Evolutionary conservation across 2,113 vertebrate species (phyloP).

Genomic region (Cryptoleucopteryx plumbea): DNA sequence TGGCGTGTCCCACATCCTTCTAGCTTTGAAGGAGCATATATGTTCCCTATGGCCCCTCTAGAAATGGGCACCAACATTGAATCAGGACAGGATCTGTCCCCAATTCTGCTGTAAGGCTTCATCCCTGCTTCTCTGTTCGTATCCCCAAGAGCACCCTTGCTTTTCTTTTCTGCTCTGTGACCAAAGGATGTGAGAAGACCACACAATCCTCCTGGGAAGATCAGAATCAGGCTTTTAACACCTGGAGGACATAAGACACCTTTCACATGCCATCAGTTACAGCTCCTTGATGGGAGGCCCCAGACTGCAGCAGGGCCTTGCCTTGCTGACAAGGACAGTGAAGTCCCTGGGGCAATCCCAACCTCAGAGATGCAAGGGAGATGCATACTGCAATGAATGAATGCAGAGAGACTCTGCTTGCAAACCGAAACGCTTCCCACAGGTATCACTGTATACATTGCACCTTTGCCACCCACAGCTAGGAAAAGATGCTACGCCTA

Average conservation of each 20-base stretch:
- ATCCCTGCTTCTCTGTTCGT: neutral
- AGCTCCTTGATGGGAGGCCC: neutral
- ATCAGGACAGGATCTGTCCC: neutral
- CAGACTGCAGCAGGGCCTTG: neutral
- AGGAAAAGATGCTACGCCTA: neutral
- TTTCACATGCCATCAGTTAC: neutral
- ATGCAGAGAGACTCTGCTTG: neutral
- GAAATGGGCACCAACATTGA: neutral
- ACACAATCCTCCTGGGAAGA: neutral
- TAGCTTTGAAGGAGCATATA: fast-evolving
- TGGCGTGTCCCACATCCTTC: neutral
- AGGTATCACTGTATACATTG: neutral
- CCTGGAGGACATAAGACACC: neutral
- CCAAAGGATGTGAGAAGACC: neutral
- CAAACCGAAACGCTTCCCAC: neutral
- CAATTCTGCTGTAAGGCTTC: neutral
- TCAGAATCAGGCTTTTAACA: neutral
- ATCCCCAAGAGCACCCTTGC: neutral
- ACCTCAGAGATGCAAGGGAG: fast-evolving
- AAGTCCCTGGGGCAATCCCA: neutral
- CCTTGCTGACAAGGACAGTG: fast-evolving
- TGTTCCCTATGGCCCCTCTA: fast-evolving
- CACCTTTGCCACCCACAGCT: neutral
- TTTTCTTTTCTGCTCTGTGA: neutral
- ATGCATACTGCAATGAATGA: fast-evolving